phyloP scores from a whole-genome alignment of 2,113 vertebrate genomes.

The Misgurnus anguillicaudatus region DNA sequence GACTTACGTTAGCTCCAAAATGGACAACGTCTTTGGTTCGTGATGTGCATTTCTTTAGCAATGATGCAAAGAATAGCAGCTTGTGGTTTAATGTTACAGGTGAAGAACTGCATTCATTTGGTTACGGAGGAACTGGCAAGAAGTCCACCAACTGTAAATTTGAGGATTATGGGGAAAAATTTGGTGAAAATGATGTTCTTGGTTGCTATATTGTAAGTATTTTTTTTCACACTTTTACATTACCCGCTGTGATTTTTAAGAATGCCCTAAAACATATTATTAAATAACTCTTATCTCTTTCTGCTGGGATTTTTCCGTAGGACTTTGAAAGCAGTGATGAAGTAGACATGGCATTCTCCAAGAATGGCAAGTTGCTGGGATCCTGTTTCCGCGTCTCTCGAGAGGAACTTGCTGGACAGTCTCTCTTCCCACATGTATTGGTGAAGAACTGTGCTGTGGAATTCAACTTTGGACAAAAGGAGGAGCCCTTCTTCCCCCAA shows the following conservation, averaged over 20 bases:
- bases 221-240: background rate
- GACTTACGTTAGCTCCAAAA: background rate
- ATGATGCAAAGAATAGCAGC: background rate
- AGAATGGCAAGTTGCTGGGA: conserved; percentile 80
- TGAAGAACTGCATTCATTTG: conserved; percentile 80
- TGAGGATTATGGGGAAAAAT: conserved; percentile 80
- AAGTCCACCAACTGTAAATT: conserved; percentile 79
- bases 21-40: background rate
- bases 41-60: background rate
- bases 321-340: conserved; percentile 80
- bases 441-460: conserved; percentile 84
- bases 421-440: conserved; percentile 81
- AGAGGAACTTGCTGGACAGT: conserved; percentile 67
- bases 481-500: conserved; percentile 70
- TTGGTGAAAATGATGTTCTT: conserved; percentile 81
- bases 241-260: background rate
- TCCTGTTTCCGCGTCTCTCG: conserved; percentile 71
- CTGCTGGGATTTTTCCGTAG: conserved; percentile 55
- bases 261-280: background rate
- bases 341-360: conserved; percentile 80
- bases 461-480: conserved; percentile 83
- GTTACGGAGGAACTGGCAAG: conserved; percentile 82
- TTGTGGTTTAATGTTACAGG: conserved; percentile 61
- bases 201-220: conserved; percentile 77
- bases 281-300: background rate